These are phyloP conservation scores for Muscidifurax raptorellus DNA, from an alignment of 1,140 invertebrate species.

Conservation along the genomic window DNA sequence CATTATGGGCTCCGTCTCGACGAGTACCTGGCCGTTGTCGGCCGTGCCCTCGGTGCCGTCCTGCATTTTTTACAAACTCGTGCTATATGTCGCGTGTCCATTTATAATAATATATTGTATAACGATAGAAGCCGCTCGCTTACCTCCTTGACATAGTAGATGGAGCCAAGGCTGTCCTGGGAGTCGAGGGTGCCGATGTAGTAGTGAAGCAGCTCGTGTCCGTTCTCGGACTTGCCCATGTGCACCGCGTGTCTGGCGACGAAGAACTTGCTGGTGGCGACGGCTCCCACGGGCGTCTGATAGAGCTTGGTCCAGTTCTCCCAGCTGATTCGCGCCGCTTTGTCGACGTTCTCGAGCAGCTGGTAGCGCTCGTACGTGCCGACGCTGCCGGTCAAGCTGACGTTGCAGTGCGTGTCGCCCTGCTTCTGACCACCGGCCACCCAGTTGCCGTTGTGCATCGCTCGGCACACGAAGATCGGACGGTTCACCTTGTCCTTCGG, in stretches of 20 bases:
- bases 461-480: slow-evolving; percentile 84
- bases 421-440: slow-evolving; percentile 79
- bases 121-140: slow-evolving; percentile 39
- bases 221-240: slow-evolving; percentile 56
- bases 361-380: slow-evolving; percentile 81
- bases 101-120: too few species aligned
- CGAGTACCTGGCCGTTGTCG: slow-evolving; percentile 82
- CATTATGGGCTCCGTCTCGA: slow-evolving; percentile 85
- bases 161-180: slow-evolving; percentile 79
- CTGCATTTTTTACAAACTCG: slow-evolving; percentile 63
- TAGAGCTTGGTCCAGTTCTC: slow-evolving; percentile 82
- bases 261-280: slow-evolving; percentile 76
- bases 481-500: slow-evolving; percentile 5
- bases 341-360: slow-evolving; percentile 85
- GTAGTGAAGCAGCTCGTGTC: slow-evolving; percentile 72
- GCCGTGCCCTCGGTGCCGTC: slow-evolving; percentile 78
- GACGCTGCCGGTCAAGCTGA: slow-evolving; percentile 79
- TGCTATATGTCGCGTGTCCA: neutral
- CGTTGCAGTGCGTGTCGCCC: slow-evolving; percentile 77
- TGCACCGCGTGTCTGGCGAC: slow-evolving; percentile 72
- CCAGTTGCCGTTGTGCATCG: slow-evolving; percentile 81
- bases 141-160: slow-evolving; percentile 80
- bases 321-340: slow-evolving; percentile 85
- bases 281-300: slow-evolving; percentile 78
- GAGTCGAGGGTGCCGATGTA: slow-evolving; percentile 82